phyloP scores from a whole-genome alignment of 1,140 invertebrate species.

The Nilaparvata lugens region DNA sequence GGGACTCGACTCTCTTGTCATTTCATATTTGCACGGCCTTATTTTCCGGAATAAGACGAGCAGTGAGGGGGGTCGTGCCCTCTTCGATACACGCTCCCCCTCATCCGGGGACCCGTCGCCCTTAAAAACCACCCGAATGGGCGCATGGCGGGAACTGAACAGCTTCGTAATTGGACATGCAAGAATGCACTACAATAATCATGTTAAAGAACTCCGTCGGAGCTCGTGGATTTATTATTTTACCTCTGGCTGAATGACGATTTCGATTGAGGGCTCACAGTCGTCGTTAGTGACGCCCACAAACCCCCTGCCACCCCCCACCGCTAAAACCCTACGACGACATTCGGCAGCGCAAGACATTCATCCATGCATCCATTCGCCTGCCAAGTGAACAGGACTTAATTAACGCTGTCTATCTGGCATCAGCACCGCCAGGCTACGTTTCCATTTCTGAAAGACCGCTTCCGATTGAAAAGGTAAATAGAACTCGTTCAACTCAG shows the following conservation, averaged over 20 bases:
- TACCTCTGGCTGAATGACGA: slow-evolving; percentile 4
- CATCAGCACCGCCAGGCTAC: too few relatives aligned
- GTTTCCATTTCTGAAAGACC: too few relatives aligned
- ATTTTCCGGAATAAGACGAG: too few relatives aligned
- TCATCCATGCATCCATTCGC: too few relatives aligned
- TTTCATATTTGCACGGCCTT: slow-evolving; percentile 7
- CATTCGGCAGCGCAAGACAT: neutral
- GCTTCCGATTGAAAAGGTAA: too few relatives aligned
- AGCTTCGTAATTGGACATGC: slow-evolving; percentile 15
- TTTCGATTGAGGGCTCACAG: slow-evolving; percentile 1
- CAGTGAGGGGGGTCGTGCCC: neutral
- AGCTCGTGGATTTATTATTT: slow-evolving; percentile 2
- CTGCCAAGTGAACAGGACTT: neutral
- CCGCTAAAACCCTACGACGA: too few relatives aligned
- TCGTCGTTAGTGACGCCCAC: neutral
- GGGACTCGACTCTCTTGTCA: neutral
- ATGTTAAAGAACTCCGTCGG: slow-evolving; percentile 7
- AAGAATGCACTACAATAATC: slow-evolving; percentile 15
- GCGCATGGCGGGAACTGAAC: slow-evolving; percentile 3
- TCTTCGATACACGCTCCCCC: neutral
- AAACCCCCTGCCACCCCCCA: too few relatives aligned
- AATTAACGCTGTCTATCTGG: too few relatives aligned
- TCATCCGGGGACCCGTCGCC: neutral
- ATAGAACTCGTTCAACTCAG: too few relatives aligned
- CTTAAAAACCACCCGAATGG: neutral